Percentiles rank a stretch among this genome's conserved stretches.
phyloP scores from a whole-genome alignment of 2,113 vertebrate genomes.

The Lepus americanus region DNA sequence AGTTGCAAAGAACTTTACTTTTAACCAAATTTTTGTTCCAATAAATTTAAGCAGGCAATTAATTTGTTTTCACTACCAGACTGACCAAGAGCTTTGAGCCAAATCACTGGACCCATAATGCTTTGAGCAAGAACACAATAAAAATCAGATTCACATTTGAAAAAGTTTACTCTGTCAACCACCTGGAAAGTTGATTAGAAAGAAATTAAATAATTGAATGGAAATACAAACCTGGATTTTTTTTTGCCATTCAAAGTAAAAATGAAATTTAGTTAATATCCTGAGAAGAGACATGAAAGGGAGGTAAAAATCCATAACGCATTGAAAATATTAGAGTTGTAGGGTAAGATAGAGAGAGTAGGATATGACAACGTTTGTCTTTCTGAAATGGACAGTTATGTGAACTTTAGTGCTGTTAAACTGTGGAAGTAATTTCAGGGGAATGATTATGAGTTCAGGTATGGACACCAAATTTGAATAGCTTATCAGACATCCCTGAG shows the following conservation, averaged over 20 bases:
- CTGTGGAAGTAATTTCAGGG: neutral
- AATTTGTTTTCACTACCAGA: constrained; percentile 11
- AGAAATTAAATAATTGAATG: neutral
- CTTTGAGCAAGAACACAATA: neutral
- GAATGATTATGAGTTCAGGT: neutral
- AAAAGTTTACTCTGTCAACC: constrained; percentile 5
- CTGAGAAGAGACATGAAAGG: neutral
- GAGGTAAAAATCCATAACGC: neutral
- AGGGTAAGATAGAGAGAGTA: neutral
- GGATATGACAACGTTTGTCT: neutral
- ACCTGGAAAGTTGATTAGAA: constrained; percentile 20
- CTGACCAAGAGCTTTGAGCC: neutral
- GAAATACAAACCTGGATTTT: neutral
- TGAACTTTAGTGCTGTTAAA: neutral
- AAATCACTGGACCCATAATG: neutral
- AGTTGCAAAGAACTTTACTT: neutral
- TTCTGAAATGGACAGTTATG: neutral
- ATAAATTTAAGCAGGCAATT: neutral
- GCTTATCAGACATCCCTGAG: neutral
- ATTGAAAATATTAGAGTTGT: neutral
- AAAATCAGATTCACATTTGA: neutral
- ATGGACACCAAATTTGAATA: neutral
- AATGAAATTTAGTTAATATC: constrained; percentile 40
- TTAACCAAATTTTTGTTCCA: constrained; percentile 47
- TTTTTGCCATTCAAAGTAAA: neutral